These are phyloP conservation scores for Tridacna crocea DNA, from an alignment of 2,888 invertebrate genomes.

Conservation along the genomic window DNA sequence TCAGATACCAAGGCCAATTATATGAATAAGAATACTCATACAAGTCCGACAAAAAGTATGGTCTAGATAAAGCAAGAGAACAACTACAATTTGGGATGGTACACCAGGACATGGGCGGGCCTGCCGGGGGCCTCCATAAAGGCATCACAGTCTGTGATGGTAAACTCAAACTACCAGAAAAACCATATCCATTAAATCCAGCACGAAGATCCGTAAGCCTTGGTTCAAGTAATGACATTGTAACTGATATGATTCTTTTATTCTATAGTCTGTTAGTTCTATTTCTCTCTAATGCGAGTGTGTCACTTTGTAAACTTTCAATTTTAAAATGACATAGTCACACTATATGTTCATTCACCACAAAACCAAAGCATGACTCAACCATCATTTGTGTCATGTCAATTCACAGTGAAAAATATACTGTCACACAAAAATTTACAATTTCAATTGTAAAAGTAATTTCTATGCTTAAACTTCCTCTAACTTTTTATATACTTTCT, in stretches of 20 bases:
- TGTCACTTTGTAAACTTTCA: background rate
- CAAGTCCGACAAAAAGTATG: constrained; percentile 56
- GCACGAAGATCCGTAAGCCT: constrained; percentile 53
- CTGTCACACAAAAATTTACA: background rate
- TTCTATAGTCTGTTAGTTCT: background rate
- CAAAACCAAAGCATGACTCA: constrained; percentile 16
- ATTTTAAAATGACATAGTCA: background rate
- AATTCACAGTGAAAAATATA: background rate
- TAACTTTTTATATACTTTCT: too few relatives aligned
- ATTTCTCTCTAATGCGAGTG: too few relatives aligned
- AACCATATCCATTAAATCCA: constrained; percentile 56
- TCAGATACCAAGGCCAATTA: constrained; percentile 67
- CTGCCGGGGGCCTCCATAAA: constrained; percentile 62
- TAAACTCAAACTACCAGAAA: constrained; percentile 24
- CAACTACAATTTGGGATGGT: constrained; percentile 64
- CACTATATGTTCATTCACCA: background rate
- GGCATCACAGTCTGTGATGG: constrained; percentile 53
- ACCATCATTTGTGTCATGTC: background rate
- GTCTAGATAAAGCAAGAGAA: constrained; percentile 47
- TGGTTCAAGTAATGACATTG: constrained; percentile 58
- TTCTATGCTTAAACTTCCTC: too few relatives aligned
- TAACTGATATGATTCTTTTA: background rate
- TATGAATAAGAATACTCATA: constrained; percentile 61
- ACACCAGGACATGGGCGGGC: constrained; percentile 60
- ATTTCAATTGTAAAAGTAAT: too few relatives aligned